Evolutionary conservation across 2,888 invertebrate genomes (phyloP).

Genomic region (Calliopum simillimum): DNA sequence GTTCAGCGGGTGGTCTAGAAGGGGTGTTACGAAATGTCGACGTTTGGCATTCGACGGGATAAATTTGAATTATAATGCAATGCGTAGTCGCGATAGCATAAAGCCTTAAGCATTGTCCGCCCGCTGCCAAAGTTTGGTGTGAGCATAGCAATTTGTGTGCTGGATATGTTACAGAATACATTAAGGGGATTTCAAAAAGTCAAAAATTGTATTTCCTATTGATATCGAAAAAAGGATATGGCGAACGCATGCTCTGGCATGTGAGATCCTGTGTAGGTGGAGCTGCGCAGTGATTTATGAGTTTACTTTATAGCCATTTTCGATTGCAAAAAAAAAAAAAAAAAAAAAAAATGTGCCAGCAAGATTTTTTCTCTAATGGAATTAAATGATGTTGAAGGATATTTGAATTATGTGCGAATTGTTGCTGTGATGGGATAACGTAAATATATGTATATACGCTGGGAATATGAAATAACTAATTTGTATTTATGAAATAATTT

Average conservation of each 20-base stretch:
- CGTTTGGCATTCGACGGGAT: slow-evolving; percentile 44
- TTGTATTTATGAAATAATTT: too few relatives aligned
- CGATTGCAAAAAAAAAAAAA: slow-evolving; percentile 31
- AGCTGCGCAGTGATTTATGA: slow-evolving; percentile 28
- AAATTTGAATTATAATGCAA: slow-evolving; percentile 61
- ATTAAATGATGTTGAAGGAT: slow-evolving; percentile 26
- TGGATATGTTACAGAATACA: slow-evolving; percentile 68
- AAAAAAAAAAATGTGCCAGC: neutral
- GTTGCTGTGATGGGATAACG: neutral
- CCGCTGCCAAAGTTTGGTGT: neutral
- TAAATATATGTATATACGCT: too few relatives aligned
- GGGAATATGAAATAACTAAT: too few relatives aligned
- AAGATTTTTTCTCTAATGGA: slow-evolving; percentile 26
- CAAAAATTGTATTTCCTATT: slow-evolving; percentile 42
- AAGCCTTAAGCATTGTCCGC: slow-evolving; percentile 11
- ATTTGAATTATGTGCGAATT: slow-evolving; percentile 24
- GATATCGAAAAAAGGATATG: slow-evolving; percentile 34
- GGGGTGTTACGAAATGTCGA: slow-evolving; percentile 13
- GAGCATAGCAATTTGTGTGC: slow-evolving; percentile 65
- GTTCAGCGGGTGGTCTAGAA: slow-evolving; percentile 8
- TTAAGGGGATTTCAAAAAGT: slow-evolving; percentile 61
- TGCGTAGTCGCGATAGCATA: slow-evolving; percentile 22
- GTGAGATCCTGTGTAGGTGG: neutral
- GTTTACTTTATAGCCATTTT: slow-evolving; percentile 39
- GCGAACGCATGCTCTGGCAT: neutral